phyloP scores from a whole-genome alignment of 2,797 vertebrate species.

The Neosilurus mollespiculum region DNA sequence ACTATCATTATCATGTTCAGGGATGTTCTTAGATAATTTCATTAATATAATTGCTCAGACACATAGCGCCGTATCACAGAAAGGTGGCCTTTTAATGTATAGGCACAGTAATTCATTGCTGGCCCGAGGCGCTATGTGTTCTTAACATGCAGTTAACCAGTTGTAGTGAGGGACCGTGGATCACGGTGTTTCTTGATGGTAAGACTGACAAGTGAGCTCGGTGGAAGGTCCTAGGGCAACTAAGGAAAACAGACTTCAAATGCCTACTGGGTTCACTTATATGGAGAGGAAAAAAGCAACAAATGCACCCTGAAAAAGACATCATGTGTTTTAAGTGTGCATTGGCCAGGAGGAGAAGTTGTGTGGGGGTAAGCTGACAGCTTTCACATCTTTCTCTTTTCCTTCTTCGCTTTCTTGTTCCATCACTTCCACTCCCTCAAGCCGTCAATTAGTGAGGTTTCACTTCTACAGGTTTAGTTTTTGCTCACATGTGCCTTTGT shows the following conservation, averaged over 20 bases:
- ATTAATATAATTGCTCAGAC: neutral
- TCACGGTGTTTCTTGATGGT: slow-evolving; percentile 35
- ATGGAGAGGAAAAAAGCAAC: slow-evolving; percentile 40
- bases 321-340: slow-evolving; percentile 52
- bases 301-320: slow-evolving; percentile 41
- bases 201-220: slow-evolving; percentile 34
- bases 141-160: slow-evolving; percentile 28
- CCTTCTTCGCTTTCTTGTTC: slow-evolving; percentile 57
- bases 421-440: slow-evolving; percentile 67
- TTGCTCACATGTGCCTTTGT: slow-evolving; percentile 74
- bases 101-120: slow-evolving; percentile 75
- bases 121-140: slow-evolving; percentile 63
- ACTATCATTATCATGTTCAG: neutral
- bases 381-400: slow-evolving; percentile 50
- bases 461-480: slow-evolving; percentile 67
- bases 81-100: slow-evolving; percentile 58
- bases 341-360: slow-evolving; percentile 52
- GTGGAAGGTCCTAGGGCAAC: slow-evolving; percentile 38
- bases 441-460: slow-evolving; percentile 75
- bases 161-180: slow-evolving; percentile 32
- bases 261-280: slow-evolving; percentile 50
- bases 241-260: slow-evolving; percentile 51
- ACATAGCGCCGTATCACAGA: slow-evolving; percentile 9
- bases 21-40: neutral
- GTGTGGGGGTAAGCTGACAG: slow-evolving; percentile 49